Conservation (phyloP, 2,113 vertebrate genomes). For the Piaya cayana region DNA sequence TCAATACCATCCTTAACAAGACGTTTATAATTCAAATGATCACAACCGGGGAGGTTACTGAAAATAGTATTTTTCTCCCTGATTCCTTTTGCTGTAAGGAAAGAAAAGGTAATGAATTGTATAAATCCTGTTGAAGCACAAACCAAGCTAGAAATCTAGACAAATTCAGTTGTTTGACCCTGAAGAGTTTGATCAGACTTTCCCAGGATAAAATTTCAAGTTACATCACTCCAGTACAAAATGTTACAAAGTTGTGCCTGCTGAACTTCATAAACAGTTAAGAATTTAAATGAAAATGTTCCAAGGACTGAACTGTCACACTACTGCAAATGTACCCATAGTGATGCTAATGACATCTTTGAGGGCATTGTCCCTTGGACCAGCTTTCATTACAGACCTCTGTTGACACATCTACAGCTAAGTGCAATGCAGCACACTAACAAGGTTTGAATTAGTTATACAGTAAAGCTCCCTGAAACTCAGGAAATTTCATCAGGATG, state of each 20-base stretch:
- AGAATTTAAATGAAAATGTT: background rate
- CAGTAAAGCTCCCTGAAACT: background rate
- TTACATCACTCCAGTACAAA: background rate
- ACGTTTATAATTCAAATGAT: background rate
- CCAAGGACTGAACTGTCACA: background rate
- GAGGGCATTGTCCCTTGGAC: background rate
- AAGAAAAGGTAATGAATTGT: background rate
- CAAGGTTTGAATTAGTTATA: background rate
- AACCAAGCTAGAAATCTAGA: background rate
- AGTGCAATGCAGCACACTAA: background rate
- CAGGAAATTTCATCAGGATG: background rate
- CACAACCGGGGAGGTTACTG: background rate
- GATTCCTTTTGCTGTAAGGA: background rate
- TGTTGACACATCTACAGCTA: background rate
- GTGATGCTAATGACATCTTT: background rate
- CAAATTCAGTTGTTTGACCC: background rate
- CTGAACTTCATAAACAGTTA: background rate
- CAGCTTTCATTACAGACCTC: slow-evolving; percentile 6
- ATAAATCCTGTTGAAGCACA: background rate
- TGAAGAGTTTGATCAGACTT: background rate
- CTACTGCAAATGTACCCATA: background rate
- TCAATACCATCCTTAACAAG: background rate
- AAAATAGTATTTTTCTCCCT: background rate
- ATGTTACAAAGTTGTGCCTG: background rate
- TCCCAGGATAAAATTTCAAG: background rate